These are phyloP conservation scores for Campopleginae sp. DNA, from an alignment of 2,888 invertebrate species.

Conservation along the genomic window DNA sequence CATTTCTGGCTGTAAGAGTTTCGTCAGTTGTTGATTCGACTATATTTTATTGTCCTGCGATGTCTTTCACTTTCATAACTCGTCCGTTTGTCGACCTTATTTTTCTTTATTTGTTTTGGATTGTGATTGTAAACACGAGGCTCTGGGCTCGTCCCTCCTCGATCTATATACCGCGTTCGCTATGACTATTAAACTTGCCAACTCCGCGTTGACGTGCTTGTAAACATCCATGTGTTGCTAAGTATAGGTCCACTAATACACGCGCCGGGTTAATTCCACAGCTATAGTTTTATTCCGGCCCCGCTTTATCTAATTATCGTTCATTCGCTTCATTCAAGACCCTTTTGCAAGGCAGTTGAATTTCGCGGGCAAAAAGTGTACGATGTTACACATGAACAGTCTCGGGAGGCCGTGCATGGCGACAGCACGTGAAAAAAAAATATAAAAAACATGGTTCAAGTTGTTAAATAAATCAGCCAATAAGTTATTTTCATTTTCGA, in stretches of 20 bases:
- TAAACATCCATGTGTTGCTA: not conserved
- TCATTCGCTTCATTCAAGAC: slow-evolving; percentile 63
- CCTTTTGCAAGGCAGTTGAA: slow-evolving; percentile 37
- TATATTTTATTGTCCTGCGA: not conserved
- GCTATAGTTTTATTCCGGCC: slow-evolving; percentile 27
- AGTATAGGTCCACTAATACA: not conserved
- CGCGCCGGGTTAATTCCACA: not conserved
- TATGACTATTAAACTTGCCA: slow-evolving; percentile 14
- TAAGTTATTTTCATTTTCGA: not conserved
- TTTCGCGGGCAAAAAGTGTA: slow-evolving; percentile 43
- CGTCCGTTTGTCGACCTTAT: not conserved
- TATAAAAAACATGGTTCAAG: not conserved
- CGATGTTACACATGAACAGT: not conserved
- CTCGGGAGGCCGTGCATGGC: not conserved
- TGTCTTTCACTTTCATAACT: not conserved
- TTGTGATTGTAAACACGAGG: slow-evolving; percentile 21
- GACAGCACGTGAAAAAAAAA: not conserved
- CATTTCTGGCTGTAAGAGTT: not conserved
- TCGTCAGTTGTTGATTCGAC: not conserved
- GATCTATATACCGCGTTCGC: slow-evolving; percentile 14
- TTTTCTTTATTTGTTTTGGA: not conserved
- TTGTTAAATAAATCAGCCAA: not conserved
- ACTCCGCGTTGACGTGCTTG: not conserved
- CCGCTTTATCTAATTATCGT: slow-evolving; percentile 66
- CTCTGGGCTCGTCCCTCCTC: not conserved